Conservation (phyloP, 2,797 vertebrate species). For the Natrix natrix region DNA sequence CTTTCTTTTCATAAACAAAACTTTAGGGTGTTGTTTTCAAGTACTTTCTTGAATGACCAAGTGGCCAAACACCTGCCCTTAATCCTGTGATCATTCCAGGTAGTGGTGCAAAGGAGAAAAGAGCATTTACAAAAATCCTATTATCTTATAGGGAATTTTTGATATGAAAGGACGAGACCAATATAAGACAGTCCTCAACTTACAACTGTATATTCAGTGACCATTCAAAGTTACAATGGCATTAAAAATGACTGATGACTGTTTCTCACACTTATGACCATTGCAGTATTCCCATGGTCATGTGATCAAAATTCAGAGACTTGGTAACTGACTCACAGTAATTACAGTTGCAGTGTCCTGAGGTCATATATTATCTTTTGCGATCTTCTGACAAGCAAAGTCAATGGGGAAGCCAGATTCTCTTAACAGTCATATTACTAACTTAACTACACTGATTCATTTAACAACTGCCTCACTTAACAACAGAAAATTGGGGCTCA, state of each 20-base stretch:
- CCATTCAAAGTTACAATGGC: background rate
- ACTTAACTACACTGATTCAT: background rate
- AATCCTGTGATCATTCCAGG: background rate
- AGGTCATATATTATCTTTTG: background rate
- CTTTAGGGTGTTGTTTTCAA: background rate
- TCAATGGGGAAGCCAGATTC: background rate
- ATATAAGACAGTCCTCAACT: background rate
- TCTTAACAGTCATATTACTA: background rate
- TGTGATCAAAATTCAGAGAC: background rate
- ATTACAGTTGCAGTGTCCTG: background rate
- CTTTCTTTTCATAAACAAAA: background rate
- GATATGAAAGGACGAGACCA: background rate
- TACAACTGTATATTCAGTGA: background rate
- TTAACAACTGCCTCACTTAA: background rate
- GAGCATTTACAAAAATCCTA: background rate
- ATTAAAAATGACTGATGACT: background rate
- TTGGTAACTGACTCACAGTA: background rate
- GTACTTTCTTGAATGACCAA: background rate
- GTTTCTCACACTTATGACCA: background rate
- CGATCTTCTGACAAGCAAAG: background rate
- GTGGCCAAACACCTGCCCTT: background rate
- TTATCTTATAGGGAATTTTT: background rate
- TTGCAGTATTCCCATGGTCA: background rate
- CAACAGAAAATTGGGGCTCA: background rate
- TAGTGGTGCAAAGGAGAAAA: background rate